A percentile compares a stretch with the other conserved stretches of the same genome.
These are phyloP conservation scores for Athripsodes cinereus DNA, from an alignment of 2,888 invertebrate genomes.

Conservation along the genomic window DNA sequence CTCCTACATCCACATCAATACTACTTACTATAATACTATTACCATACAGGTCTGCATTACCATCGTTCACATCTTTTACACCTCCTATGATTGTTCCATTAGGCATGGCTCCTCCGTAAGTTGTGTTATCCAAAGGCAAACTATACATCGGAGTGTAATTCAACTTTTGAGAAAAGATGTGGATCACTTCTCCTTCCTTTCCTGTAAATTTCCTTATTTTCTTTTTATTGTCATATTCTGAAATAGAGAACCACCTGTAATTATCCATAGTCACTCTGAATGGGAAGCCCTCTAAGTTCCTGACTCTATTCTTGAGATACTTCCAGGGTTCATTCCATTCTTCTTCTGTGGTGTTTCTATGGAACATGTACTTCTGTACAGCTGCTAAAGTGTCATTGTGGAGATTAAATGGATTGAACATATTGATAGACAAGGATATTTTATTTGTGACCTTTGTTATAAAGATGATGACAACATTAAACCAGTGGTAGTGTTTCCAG, in stretches of 20 bases:
- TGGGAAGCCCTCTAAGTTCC: conserved; percentile 16
- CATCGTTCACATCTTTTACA: conserved; percentile 16
- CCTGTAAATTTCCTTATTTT: conserved; percentile 13
- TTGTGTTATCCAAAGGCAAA: conserved; percentile 9
- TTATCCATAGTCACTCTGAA: conserved; percentile 16
- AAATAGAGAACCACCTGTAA: conserved; percentile 11
- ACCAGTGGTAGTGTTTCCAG: conserved; percentile 15
- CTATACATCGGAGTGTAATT: conserved; percentile 23
- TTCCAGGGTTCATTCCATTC: conserved; percentile 3
- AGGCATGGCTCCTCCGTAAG: conserved; percentile 6
- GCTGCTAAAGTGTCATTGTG: background rate
- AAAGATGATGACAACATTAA: conserved; percentile 13
- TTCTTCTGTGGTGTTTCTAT: background rate
- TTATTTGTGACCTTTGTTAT: background rate
- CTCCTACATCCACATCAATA: background rate
- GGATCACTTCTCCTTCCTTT: conserved; percentile 17
- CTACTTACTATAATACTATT: conserved; percentile 13
- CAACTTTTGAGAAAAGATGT: conserved; percentile 14
- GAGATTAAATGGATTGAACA: background rate
- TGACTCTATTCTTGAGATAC: conserved; percentile 1
- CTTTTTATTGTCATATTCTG: conserved; percentile 9
- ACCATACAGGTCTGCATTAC: conserved; percentile 15
- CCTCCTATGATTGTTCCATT: conserved; percentile 13
- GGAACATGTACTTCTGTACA: background rate
- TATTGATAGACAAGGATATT: background rate